Evolutionary conservation across 2,888 invertebrate species (phyloP).

Genomic region (Drosophila borborema): DNA sequence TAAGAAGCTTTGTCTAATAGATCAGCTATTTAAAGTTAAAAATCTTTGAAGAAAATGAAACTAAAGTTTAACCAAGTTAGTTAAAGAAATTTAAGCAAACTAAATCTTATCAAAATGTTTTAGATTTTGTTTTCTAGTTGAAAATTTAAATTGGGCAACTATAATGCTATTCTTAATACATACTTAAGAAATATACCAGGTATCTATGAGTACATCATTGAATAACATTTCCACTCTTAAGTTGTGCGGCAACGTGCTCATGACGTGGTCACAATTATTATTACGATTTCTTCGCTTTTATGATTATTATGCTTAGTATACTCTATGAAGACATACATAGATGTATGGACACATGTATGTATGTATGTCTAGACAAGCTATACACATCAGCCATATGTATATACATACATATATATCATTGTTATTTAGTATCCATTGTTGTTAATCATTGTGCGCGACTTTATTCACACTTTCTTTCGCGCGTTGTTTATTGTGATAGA

Average conservation of each 20-base stretch:
- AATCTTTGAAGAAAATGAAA: too few relatives aligned
- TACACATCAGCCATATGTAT: background rate
- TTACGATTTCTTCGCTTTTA: constrained; percentile 64
- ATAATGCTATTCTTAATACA: background rate
- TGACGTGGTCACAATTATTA: constrained; percentile 80
- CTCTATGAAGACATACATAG: background rate
- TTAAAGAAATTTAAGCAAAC: too few relatives aligned
- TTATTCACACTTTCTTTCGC: constrained; percentile 79
- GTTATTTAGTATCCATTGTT: constrained; percentile 66
- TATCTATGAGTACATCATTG: constrained; percentile 3
- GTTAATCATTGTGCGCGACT: constrained; percentile 70
- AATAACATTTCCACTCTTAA: background rate
- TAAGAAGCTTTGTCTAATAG: background rate
- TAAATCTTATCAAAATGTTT: too few relatives aligned
- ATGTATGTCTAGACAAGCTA: constrained; percentile 17
- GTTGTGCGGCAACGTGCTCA: constrained; percentile 61
- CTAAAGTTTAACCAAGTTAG: too few relatives aligned
- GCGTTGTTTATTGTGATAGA: constrained; percentile 72
- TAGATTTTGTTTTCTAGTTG: too few relatives aligned
- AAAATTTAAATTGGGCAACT: background rate
- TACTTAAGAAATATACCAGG: constrained; percentile 8
- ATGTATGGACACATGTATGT: constrained; percentile 8
- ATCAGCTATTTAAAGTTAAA: too few relatives aligned
- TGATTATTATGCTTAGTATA: constrained; percentile 41
- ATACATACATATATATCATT: constrained; percentile 49